phyloP scores from a whole-genome alignment of 2,888 invertebrate species.

The Petrolisthes manimaculis region DNA sequence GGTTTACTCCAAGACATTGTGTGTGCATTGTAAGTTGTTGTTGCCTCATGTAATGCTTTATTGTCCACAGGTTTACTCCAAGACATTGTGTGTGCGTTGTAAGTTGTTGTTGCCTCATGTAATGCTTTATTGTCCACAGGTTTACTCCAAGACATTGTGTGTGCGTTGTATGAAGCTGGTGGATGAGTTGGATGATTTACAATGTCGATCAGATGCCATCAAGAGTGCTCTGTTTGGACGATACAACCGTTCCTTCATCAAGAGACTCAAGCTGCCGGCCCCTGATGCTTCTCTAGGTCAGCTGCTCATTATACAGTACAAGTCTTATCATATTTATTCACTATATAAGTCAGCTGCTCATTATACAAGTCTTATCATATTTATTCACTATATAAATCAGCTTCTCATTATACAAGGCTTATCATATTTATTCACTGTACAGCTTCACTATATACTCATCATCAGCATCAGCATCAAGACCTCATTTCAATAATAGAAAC shows the following conservation, averaged over 20 bases:
- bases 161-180: constrained; percentile 33
- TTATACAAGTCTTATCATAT: too few relatives aligned
- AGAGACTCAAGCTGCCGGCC: constrained; percentile 32
- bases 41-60: neutral
- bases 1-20: neutral
- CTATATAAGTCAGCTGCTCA: too few relatives aligned
- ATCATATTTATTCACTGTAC: too few relatives aligned
- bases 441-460: too few relatives aligned
- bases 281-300: constrained; percentile 16
- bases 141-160: constrained; percentile 39
- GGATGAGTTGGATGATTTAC: constrained; percentile 35
- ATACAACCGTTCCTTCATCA: constrained; percentile 35
- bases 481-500: too few relatives aligned
- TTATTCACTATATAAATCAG: too few relatives aligned
- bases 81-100: constrained; percentile 41
- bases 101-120: neutral
- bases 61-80: constrained; percentile 38
- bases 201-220: constrained; percentile 22
- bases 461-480: too few relatives aligned
- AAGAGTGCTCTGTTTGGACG: constrained; percentile 12
- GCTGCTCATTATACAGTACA: neutral
- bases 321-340: too few relatives aligned
- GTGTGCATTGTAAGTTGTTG: neutral
- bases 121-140: constrained; percentile 6
- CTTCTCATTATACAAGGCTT: too few relatives aligned